phyloP scores from a whole-genome alignment of 2,888 invertebrate genomes.

The Himalopsyche tibetana region DNA sequence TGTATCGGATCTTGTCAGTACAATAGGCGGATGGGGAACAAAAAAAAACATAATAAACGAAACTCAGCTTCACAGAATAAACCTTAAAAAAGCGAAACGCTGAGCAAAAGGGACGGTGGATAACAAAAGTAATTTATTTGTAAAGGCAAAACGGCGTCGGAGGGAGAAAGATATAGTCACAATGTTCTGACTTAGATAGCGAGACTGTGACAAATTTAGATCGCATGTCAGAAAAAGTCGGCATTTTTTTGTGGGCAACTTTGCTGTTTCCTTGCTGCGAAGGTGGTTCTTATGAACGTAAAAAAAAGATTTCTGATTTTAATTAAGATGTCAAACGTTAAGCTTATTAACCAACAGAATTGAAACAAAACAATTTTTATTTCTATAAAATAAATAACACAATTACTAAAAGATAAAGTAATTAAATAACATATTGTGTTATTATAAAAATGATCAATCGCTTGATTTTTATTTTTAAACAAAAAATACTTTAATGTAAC shows the following conservation, averaged over 20 bases:
- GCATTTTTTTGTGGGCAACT: conserved; percentile 46
- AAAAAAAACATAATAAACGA: conserved; percentile 47
- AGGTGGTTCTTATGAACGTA: conserved; percentile 19
- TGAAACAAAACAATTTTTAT: too few species aligned
- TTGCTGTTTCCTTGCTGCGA: conserved; percentile 40
- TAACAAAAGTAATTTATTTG: conserved; percentile 54
- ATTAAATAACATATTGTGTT: too few species aligned
- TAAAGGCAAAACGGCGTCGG: conserved; percentile 45
- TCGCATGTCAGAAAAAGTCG: conserved; percentile 54
- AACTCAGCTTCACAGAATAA: conserved; percentile 49
- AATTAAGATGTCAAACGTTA: too few species aligned
- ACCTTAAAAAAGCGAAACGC: conserved; percentile 46
- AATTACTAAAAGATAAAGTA: too few species aligned
- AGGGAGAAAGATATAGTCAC: conserved; percentile 49
- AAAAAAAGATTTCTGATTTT: not conserved
- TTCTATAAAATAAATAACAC: too few species aligned
- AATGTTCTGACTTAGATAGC: conserved; percentile 46
- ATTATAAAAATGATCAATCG: too few species aligned
- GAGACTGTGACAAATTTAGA: conserved; percentile 58
- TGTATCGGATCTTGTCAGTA: conserved; percentile 46
- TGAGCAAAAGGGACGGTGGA: conserved; percentile 46
- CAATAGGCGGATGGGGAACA: conserved; percentile 41
- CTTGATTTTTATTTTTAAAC: too few species aligned
- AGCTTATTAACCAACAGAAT: too few species aligned
- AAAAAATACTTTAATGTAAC: too few species aligned